These are phyloP conservation scores for Peromyscus leucopus DNA, from an alignment of 2,113 vertebrate genomes.

Conservation along the genomic window DNA sequence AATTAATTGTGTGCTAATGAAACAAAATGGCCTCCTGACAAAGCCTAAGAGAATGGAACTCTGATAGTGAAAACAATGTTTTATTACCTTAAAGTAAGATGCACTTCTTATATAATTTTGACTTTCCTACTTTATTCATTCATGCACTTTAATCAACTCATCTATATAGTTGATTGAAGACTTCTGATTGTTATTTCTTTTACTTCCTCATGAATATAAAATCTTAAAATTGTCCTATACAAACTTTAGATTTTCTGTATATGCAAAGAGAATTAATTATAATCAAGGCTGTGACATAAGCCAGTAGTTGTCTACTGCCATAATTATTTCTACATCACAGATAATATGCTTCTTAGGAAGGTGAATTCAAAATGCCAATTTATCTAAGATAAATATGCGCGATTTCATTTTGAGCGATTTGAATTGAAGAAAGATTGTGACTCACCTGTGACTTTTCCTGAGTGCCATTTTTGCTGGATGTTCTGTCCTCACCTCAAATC, in stretches of 20 bases:
- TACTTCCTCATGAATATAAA: constrained; percentile 50
- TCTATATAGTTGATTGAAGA: neutral
- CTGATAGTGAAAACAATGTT: neutral
- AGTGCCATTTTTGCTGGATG: constrained; percentile 37
- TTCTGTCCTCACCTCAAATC: constrained; percentile 10
- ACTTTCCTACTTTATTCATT: neutral
- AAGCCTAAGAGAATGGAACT: neutral
- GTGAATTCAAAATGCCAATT: constrained; percentile 61
- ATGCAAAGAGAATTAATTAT: constrained; percentile 67
- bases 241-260: constrained; percentile 47
- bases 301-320: constrained; percentile 47
- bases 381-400: constrained; percentile 56
- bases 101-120: constrained; percentile 28
- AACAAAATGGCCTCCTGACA: constrained; percentile 7
- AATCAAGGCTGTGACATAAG: constrained; percentile 54
- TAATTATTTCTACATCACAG: constrained; percentile 51
- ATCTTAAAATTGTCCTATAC: constrained; percentile 21
- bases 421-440: constrained; percentile 45
- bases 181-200: constrained; percentile 41
- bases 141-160: constrained; percentile 34
- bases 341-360: constrained; percentile 27
- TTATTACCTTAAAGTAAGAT: constrained; percentile 5
- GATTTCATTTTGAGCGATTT: constrained; percentile 51
- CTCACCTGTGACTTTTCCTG: constrained; percentile 51
- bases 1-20: constrained; percentile 15